Percentiles rank a stretch among this genome's conserved stretches.
Evolutionary conservation across 2,797 vertebrate species (phyloP).

Genomic region (Falco rusticolus): DNA sequence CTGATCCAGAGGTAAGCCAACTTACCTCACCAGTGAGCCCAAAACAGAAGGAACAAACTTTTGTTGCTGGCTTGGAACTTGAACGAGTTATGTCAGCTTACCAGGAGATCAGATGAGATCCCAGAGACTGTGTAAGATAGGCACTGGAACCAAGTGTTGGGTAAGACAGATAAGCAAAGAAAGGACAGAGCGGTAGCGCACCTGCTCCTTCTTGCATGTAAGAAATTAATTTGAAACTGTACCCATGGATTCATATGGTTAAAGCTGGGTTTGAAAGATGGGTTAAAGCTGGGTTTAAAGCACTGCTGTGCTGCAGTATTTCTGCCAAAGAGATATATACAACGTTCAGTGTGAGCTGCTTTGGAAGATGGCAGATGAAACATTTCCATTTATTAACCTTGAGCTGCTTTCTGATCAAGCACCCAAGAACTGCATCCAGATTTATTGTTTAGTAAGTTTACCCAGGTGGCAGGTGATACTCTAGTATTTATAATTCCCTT

Average conservation of each 20-base stretch:
- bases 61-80: neutral
- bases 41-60: neutral
- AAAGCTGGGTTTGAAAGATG: neutral
- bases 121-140: neutral
- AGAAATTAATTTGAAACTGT: neutral
- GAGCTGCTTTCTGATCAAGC: neutral
- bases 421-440: neutral
- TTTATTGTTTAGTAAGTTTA: neutral
- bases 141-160: neutral
- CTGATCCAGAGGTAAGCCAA: neutral
- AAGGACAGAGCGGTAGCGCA: neutral
- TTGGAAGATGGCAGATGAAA: neutral
- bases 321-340: neutral
- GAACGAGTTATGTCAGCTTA: neutral
- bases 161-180: neutral
- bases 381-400: neutral
- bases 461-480: neutral
- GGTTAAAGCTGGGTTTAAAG: neutral
- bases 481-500: neutral
- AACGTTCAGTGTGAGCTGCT: neutral
- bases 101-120: neutral
- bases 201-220: neutral
- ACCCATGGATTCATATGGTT: neutral
- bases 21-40: neutral
- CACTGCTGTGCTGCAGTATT: neutral